These are phyloP conservation scores for Tragelaphus imberbis DNA, from an alignment of 2,113 vertebrate species.

Conservation along the genomic window DNA sequence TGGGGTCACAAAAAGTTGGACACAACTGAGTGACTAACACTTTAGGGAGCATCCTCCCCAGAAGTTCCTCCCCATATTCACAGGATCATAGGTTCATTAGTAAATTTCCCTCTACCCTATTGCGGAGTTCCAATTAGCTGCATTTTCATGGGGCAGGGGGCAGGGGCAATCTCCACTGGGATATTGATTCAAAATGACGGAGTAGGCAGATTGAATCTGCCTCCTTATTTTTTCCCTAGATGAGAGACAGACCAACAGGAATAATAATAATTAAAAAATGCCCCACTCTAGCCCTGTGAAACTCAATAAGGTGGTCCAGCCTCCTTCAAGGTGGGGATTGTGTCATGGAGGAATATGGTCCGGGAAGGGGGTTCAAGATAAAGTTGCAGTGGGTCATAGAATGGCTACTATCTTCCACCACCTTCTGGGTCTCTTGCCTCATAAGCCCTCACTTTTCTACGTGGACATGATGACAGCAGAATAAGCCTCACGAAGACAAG, in stretches of 20 bases:
- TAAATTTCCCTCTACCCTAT: not conserved
- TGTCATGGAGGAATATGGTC: not conserved
- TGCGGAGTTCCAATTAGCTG: not conserved
- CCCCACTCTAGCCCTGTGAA: not conserved
- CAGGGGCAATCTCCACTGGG: not conserved
- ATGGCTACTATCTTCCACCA: not conserved
- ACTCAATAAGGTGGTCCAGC: not conserved
- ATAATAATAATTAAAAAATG: not conserved
- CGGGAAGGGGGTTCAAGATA: not conserved
- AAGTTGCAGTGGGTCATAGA: accelerated
- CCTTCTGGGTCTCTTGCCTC: not conserved
- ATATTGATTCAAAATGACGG: not conserved
- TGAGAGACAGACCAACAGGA: not conserved
- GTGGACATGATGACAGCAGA: accelerated
- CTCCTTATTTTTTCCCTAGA: not conserved
- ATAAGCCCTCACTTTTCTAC: not conserved
- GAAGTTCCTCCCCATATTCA: not conserved
- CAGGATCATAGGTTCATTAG: not conserved
- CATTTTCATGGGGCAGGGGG: not conserved
- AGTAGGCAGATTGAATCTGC: not conserved
- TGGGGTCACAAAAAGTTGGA: not conserved
- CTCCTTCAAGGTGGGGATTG: not conserved
- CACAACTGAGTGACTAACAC: not conserved
- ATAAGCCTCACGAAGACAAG: accelerated
- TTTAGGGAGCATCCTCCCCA: not conserved